phyloP scores from a whole-genome alignment of 1,140 invertebrate genomes.

The Grapholita molesta region DNA sequence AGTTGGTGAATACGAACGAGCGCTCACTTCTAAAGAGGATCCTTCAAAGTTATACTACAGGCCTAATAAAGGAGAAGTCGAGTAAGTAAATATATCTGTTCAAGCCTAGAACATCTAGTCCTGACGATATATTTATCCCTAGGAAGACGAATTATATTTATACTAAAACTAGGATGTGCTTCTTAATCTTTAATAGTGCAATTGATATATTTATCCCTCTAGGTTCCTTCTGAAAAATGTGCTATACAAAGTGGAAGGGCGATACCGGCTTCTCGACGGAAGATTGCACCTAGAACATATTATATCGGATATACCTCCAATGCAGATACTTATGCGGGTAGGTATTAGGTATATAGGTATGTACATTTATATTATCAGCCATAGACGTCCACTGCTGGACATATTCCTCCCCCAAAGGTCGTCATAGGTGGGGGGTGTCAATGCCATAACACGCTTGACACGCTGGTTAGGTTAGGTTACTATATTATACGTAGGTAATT shows the following conservation, averaged over 20 bases:
- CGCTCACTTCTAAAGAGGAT: conserved; percentile 24
- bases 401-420: too few species aligned
- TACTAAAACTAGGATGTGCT: too few species aligned
- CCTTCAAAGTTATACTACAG: conserved; percentile 43
- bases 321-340: conserved; percentile 41
- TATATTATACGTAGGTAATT: too few species aligned
- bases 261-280: conserved; percentile 42
- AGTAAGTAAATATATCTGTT: conserved; percentile 56
- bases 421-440: too few species aligned
- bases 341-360: too few species aligned
- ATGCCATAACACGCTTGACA: too few species aligned
- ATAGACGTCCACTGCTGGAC: too few species aligned
- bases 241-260: conserved; percentile 50
- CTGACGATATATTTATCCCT: too few species aligned
- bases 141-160: too few species aligned
- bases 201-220: conserved; percentile 20
- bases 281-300: conserved; percentile 42
- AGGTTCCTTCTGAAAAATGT: conserved; percentile 57
- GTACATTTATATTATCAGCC: too few species aligned
- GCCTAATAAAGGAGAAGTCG: conserved; percentile 50
- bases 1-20: conserved; percentile 47
- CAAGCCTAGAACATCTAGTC: too few species aligned
- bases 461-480: too few species aligned
- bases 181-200: not conserved
- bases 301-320: conserved; percentile 38